Evolutionary conservation across 2,113 vertebrate species (phyloP).

Genomic region (Cyphomyrus discorhynchus): DNA sequence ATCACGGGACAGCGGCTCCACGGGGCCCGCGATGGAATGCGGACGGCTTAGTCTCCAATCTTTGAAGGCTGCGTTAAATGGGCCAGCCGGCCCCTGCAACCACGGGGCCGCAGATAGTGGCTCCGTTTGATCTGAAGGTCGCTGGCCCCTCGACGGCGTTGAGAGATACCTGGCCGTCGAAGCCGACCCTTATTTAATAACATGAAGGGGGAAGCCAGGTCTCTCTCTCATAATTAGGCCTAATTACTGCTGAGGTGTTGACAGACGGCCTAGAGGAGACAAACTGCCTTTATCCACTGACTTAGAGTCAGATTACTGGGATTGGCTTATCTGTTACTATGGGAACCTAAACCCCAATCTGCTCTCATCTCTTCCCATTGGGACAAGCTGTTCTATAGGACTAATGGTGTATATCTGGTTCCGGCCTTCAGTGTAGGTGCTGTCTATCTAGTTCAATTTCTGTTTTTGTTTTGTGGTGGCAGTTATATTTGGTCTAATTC

Average conservation of each 20-base stretch:
- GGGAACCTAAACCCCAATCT: slow-evolving; percentile 82
- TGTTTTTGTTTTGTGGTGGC: slow-evolving; percentile 24
- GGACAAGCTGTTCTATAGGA: slow-evolving; percentile 62
- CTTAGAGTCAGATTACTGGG: slow-evolving; percentile 99
- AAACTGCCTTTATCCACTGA: slow-evolving; percentile 99
- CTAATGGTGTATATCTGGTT: slow-evolving; percentile 68
- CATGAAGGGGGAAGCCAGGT: slow-evolving; percentile 92
- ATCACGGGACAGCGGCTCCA: slow-evolving; percentile 50
- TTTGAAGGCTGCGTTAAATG: slow-evolving; percentile 84
- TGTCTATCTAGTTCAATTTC: slow-evolving; percentile 19
- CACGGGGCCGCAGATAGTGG: slow-evolving; percentile 78
- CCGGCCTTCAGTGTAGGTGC: slow-evolving; percentile 44
- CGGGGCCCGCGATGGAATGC: slow-evolving; percentile 67
- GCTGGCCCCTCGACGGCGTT: slow-evolving; percentile 75
- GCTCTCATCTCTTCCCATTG: slow-evolving; percentile 74
- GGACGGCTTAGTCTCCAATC: slow-evolving; percentile 64
- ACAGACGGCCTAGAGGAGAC: slow-evolving; percentile 96
- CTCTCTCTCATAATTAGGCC: slow-evolving; percentile 99
- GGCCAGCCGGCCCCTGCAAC: slow-evolving; percentile 57
- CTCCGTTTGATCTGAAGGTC: slow-evolving; percentile 98
- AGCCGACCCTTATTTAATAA: slow-evolving; percentile 99
- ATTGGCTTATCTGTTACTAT: slow-evolving; percentile 92
- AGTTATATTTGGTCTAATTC: neutral
- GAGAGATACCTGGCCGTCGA: slow-evolving; percentile 90
- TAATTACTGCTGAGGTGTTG: slow-evolving; percentile 99